Evolutionary conservation across 2,888 invertebrate species (phyloP).

Genomic region (Lasioglossum zephyrum): DNA sequence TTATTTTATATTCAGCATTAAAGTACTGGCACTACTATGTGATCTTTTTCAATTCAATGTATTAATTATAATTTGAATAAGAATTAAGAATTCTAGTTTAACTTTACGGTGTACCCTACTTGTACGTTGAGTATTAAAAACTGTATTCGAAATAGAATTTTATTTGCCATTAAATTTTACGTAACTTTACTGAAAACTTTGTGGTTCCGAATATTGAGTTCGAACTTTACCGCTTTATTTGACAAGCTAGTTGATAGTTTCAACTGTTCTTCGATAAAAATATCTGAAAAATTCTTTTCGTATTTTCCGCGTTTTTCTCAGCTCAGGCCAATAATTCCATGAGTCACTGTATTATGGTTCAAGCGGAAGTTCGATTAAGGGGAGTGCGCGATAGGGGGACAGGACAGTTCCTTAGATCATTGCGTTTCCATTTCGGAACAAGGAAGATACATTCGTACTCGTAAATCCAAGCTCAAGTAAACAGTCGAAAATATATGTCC

Average conservation of each 20-base stretch:
- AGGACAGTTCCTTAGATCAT: conserved; percentile 3
- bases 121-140: no score
- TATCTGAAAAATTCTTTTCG: background rate
- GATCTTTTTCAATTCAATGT: no score
- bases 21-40: no score
- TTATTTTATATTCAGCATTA: no score
- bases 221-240: background rate
- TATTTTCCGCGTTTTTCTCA: background rate
- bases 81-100: background rate
- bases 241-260: background rate
- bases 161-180: no score
- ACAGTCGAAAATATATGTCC: conserved; percentile 57
- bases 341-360: background rate
- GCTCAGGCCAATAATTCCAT: background rate
- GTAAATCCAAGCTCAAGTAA: conserved; percentile 64
- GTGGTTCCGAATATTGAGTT: no score
- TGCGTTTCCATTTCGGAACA: conserved; percentile 6
- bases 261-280: background rate
- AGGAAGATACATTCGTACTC: conserved; percentile 49
- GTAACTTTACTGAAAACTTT: no score
- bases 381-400: conserved; percentile 33
- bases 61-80: background rate
- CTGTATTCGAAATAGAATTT: no score
- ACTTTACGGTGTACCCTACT: background rate
- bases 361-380: conserved; percentile 63